A percentile compares a stretch with the other conserved stretches of the same genome.
phyloP scores from a whole-genome alignment of 2,113 vertebrate genomes.

The Callipepla squamata region DNA sequence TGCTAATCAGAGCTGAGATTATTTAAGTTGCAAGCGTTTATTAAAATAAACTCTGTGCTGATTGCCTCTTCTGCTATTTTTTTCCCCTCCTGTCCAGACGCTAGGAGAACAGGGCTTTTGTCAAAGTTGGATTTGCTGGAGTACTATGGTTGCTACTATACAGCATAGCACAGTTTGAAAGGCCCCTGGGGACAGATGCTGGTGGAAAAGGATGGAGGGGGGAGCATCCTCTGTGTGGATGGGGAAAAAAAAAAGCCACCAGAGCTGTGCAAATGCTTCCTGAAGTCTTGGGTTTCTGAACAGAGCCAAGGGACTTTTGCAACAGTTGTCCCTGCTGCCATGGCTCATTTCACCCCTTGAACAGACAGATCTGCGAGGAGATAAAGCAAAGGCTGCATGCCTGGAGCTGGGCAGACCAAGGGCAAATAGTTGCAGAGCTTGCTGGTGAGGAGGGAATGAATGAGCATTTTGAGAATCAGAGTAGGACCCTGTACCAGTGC shows the following conservation, averaged over 20 bases:
- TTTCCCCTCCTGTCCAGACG: background rate
- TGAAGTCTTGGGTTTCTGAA: background rate
- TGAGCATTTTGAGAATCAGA: constrained; percentile 24
- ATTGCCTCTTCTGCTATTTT: background rate
- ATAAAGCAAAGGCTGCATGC: background rate
- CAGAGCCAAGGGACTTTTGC: background rate
- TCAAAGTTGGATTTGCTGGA: background rate
- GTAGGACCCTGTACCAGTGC: background rate
- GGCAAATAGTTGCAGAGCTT: background rate
- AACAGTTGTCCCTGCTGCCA: background rate
- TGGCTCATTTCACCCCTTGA: background rate
- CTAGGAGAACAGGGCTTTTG: background rate
- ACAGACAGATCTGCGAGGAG: background rate
- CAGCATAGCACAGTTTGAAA: fast-evolving
- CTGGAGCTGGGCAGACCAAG: background rate
- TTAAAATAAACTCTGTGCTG: constrained; percentile 25
- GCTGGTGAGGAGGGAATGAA: constrained; percentile 7
- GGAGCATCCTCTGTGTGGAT: background rate
- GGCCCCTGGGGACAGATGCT: background rate
- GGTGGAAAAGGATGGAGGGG: background rate
- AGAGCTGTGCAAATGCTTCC: background rate
- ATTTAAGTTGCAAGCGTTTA: constrained; percentile 30
- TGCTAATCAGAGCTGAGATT: constrained; percentile 46
- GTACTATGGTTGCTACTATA: background rate
- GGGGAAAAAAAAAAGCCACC: background rate